Evolutionary conservation across 2,797 vertebrate species (phyloP), one percentile per base, ranked within the genome.

Genomic region (Sebastiscus albofasciatus): DNA sequence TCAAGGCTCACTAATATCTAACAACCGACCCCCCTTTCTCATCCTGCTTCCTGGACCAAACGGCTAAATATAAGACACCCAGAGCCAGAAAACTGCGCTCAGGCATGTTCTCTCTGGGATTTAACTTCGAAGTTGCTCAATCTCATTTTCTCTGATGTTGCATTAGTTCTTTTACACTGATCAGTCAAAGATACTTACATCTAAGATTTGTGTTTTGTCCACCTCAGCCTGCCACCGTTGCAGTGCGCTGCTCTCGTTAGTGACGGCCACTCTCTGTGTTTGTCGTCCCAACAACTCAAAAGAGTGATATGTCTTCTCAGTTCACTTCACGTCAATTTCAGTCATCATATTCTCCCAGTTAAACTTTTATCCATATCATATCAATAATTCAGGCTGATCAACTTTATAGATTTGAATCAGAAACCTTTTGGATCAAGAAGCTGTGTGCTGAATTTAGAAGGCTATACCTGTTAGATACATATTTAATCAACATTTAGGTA

Each of bases 1-100:
- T 87, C 66, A 90, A 89, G 90, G 16, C 86, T 82, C 49, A 11
- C 80, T 85, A 89, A 89, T 85, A 87, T 91, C 89, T 69, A 79
- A 74, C 88, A 67, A 60, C 83, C 18, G 18, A 67, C 62, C 68
- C 58, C 39, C 29, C 66, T 86, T 81, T 82, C 80, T 88, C 88
- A 81, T 92, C 90, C 91, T 86, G 89, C 92, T 95, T 96, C 95
- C 95, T 95, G 90, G n/a, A 79, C 75, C 65, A 29, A 70, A 80
- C 5, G 1, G 75, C 95, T 96, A 95, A 95, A 95, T 94, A 83
- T 89, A 91, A 73, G 54, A 74, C 92, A 90, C 76, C 77, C 77
- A 65, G 79, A 79, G 74, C 72, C 71, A n/a, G 8, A 75, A 42
- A 22, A n/a, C 62, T 33, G 49, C 13, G 0, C 69, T 22, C 1